These are phyloP conservation scores for Coccyzus lansbergi DNA, from an alignment of 2,797 vertebrate species.

Conservation along the genomic window DNA sequence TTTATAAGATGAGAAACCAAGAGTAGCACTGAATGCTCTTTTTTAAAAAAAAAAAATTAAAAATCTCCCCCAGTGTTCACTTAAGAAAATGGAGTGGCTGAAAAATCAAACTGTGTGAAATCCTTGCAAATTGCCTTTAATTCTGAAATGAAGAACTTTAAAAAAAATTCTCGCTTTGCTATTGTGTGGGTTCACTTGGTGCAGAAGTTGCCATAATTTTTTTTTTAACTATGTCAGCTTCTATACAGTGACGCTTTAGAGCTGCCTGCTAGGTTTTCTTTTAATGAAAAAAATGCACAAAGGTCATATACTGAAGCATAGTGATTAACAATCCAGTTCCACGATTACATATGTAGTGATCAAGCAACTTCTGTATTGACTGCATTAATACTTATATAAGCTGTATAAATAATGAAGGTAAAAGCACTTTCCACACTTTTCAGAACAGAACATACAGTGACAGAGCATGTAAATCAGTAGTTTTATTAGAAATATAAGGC, in stretches of 20 bases:
- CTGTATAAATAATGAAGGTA: not conserved
- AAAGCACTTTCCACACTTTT: not conserved
- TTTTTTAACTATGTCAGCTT: fast-evolving
- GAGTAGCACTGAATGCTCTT: not conserved
- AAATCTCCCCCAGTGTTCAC: not conserved
- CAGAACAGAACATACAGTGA: not conserved
- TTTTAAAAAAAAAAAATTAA: no score
- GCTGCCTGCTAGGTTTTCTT: not conserved
- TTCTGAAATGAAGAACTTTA: not conserved
- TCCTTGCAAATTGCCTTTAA: not conserved
- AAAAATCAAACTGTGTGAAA: not conserved
- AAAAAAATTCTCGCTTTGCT: not conserved
- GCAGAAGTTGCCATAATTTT: not conserved
- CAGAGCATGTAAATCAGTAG: not conserved
- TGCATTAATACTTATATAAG: not conserved
- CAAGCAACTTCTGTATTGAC: not conserved
- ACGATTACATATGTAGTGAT: not conserved
- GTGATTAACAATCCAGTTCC: not conserved
- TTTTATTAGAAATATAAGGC: not conserved
- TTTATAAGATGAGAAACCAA: not conserved
- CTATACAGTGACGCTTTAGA: not conserved
- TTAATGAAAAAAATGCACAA: not conserved
- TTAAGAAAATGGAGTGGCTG: not conserved
- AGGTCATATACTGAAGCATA: not conserved
- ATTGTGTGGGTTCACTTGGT: not conserved